Conservation (phyloP, 2,113 vertebrate genomes). For the human region GRCh38 chr3:133268501-133269000, state of each 20-base stretch:
- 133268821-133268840: background rate
- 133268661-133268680: background rate
- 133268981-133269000: constrained; percentile 15
- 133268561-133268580: background rate
- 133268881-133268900: constrained; percentile 47
- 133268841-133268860: constrained; percentile 7
- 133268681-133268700: background rate
- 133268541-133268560: background rate
- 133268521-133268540: background rate
- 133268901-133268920: constrained; percentile 45
- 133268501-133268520: background rate
- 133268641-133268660: constrained; percentile 30
- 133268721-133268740: background rate
- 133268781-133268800: constrained; percentile 5
- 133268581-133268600: background rate
- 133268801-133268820: background rate
- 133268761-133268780: background rate
- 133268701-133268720: background rate
- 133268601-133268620: background rate
- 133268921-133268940: constrained; percentile 40
- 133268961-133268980: constrained; percentile 60
- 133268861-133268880: constrained; percentile 55
- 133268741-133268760: background rate
- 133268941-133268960: background rate
- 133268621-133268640: background rate